These are phyloP conservation scores for Helarctos malayanus DNA, from an alignment of 2,797 vertebrate genomes.

Conservation along the genomic window DNA sequence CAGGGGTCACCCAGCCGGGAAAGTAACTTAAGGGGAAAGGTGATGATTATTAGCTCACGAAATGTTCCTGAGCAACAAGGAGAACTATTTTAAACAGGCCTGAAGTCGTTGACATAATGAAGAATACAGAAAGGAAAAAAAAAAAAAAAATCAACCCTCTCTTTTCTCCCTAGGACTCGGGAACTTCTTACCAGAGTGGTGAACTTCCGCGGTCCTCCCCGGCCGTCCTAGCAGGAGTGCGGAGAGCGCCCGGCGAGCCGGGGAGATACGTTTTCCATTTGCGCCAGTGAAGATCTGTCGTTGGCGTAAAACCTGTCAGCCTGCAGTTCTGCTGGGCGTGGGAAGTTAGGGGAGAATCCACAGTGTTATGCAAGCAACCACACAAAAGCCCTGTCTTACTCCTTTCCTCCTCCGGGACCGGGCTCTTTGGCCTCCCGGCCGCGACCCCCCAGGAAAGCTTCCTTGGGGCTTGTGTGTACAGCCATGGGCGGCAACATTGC, in stretches of 20 bases:
- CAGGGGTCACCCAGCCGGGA: neutral
- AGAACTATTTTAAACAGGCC: slow-evolving; percentile 31
- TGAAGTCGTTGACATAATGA: neutral
- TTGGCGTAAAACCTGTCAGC: neutral
- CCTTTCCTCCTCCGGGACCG: neutral
- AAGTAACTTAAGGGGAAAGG: neutral
- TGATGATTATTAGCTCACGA: neutral
- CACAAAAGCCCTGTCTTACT: neutral
- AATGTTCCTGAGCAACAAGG: neutral
- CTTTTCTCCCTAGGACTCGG: neutral
- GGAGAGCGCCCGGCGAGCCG: neutral
- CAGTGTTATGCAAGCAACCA: neutral
- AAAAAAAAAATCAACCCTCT: neutral
- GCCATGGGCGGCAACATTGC: neutral
- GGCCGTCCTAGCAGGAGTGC: neutral
- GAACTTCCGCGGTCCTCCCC: neutral
- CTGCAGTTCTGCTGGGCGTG: neutral
- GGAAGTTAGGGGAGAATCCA: neutral
- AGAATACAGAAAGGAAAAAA: neutral
- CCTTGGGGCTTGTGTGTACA: neutral
- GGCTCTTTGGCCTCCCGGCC: neutral
- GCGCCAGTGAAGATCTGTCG: neutral
- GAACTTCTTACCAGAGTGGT: neutral
- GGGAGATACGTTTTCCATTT: neutral
- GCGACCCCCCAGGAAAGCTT: neutral